Base-by-base conservation (phyloP, 2,888 invertebrate species). In the Xylota sylvarum region DNA sequence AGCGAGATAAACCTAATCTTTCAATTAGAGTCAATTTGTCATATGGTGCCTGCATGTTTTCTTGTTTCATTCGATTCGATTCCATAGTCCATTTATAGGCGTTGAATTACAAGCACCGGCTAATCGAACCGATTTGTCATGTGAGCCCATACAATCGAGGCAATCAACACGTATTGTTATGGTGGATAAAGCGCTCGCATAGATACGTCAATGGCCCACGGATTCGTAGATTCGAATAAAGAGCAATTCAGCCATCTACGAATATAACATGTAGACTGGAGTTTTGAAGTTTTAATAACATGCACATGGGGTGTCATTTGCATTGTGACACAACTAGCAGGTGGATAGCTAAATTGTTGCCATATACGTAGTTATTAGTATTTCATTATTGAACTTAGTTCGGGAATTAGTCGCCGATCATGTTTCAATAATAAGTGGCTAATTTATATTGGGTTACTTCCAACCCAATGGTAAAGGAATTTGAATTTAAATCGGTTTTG, bases 1-100 rank as follows among this genome's bases (percentile, higher is more conserved):
- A 37, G 12, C 14, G 46, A 78, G 82, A 82, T 73, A 90, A 91
- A 90, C 90, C 92, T 92, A 92, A 92, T 92, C 91, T 92, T 92
- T 92, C 91, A 92, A 92, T 92, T 91, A 91, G 91, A 91, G 91
- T 90, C 92, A 92, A 92, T 92, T 92, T 92, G 91, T 92, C 91
- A 92, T 91, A 91, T 90, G 90, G 89, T 60, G 43, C 50, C 58
- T 67, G 52, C 52, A 50, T 64, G 69, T 69, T 76, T 56, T 62
- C 78, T 73, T 67, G 60, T 79, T 84, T 64, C 65, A 77, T 62
- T 55, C 62, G 88, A 88, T 90, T 90, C 90, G 91, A 90, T 90
- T 90, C 91, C 91, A 90, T 89, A 90, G 91, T 90, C 92, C 91
- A 92, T 92, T 92, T 92, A 92, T 91, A 92, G 92, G 91, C 91